Evolutionary conservation across 1,140 invertebrate genomes (phyloP).

Genomic region (Chymomyza costata): DNA sequence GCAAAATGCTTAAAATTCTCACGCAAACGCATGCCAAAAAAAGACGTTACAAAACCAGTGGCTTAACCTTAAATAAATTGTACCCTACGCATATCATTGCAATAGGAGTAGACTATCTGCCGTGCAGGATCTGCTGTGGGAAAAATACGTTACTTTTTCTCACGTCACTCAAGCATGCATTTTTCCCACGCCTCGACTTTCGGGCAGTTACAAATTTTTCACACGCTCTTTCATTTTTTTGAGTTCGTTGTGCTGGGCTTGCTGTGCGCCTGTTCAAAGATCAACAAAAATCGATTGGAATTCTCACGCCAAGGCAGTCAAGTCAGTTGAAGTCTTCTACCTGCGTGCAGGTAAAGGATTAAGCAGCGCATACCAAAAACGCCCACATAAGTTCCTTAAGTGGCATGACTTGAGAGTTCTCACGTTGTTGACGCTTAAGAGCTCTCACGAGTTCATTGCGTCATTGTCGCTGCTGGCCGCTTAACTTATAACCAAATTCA

Average conservation of each 20-base stretch:
- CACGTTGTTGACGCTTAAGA: too few species aligned
- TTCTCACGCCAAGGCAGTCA: too few species aligned
- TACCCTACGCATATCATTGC: conserved; percentile 34
- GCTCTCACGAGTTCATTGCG: too few species aligned
- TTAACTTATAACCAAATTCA: conserved; percentile 35
- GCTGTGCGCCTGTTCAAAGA: conserved; percentile 38
- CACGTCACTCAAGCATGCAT: conserved; percentile 43
- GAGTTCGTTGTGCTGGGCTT: conserved; percentile 12
- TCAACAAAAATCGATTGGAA: conserved; percentile 43
- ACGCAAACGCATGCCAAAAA: too few species aligned
- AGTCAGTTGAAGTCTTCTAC: conserved; percentile 35
- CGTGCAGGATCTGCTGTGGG: conserved; percentile 28
- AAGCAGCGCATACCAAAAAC: conserved; percentile 4
- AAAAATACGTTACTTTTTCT: conserved; percentile 46
- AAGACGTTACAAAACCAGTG: too few species aligned
- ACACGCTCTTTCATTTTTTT: conserved; percentile 39
- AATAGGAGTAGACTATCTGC: conserved; percentile 14
- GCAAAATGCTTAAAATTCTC: too few species aligned
- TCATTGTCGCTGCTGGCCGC: conserved; percentile 43
- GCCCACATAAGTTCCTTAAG: conserved; percentile 24
- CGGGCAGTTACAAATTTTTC: conserved; percentile 24
- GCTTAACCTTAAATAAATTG: conserved; percentile 38
- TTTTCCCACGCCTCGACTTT: conserved; percentile 29
- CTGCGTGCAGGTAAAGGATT: conserved; percentile 41
- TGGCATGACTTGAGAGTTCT: too few species aligned